Percentiles rank a stretch among this genome's conserved stretches.
phyloP scores from a whole-genome alignment of 1,140 invertebrate species.

The Pachypsylla venusta region DNA sequence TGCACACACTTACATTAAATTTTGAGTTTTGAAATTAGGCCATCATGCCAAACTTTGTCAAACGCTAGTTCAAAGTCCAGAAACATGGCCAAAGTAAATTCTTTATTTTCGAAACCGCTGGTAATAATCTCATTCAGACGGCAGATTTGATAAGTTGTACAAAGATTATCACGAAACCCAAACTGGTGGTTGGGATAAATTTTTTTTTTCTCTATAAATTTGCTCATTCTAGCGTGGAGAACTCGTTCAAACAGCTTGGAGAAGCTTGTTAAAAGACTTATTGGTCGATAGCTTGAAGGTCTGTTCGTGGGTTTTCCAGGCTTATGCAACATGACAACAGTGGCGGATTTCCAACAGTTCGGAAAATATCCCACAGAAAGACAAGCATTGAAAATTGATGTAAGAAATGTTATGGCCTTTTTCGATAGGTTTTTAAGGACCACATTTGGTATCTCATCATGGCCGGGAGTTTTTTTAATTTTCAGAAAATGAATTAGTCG shows the following conservation, averaged over 20 bases:
- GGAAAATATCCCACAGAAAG: no score
- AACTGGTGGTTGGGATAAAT: constrained; percentile 26
- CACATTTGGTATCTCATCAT: constrained; percentile 22
- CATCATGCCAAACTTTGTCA: no score
- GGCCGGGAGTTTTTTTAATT: constrained; percentile 28
- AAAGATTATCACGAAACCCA: constrained; percentile 28
- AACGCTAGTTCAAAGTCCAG: constrained; percentile 33
- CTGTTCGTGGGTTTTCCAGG: constrained; percentile 26
- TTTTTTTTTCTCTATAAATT: not conserved
- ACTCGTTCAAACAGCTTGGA: constrained; percentile 26
- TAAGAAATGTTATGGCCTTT: constrained; percentile 22
- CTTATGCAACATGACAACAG: constrained; percentile 29
- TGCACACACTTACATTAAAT: no score
- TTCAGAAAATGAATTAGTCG: no score
- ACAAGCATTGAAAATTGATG: no score
- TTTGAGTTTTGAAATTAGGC: no score
- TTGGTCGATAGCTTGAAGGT: constrained; percentile 27
- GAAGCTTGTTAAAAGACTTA: constrained; percentile 26
- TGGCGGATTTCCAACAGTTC: no score
- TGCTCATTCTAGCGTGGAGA: constrained; percentile 20
- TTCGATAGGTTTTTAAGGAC: constrained; percentile 22
- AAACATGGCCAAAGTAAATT: constrained; percentile 24
- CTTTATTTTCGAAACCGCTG: constrained; percentile 26
- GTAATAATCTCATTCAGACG: constrained; percentile 27
- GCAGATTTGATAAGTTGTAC: constrained; percentile 28